Percentiles rank a stretch among this genome's conserved stretches.
Conservation (phyloP, 2,888 invertebrate species). For the Drosophila antonietae region DNA sequence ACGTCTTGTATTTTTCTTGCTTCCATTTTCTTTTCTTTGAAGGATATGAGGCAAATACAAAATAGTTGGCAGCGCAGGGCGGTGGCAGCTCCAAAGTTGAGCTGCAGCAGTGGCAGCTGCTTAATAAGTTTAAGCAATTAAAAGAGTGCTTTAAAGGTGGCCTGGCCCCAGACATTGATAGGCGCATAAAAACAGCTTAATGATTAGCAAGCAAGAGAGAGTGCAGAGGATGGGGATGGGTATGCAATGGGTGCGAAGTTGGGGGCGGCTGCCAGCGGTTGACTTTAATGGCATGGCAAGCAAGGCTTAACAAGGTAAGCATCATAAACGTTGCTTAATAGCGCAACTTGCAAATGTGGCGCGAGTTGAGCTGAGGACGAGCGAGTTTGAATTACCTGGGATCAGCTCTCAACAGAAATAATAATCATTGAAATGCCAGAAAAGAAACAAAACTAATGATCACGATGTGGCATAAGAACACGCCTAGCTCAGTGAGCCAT, state of each 20-base stretch:
- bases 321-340: constrained; percentile 43
- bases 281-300: constrained; percentile 20
- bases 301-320: constrained; percentile 62
- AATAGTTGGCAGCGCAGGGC: constrained; percentile 46
- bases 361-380: constrained; percentile 1
- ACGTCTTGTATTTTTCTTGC: constrained; percentile 38
- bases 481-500: constrained; percentile 10
- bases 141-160: constrained; percentile 71
- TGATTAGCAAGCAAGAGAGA: constrained; percentile 23
- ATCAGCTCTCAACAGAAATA: not conserved
- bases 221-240: not conserved
- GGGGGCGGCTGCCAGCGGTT: constrained; percentile 5
- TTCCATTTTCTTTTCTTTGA: constrained; percentile 20
- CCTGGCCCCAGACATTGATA: constrained; percentile 67
- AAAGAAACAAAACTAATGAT: constrained; percentile 18
- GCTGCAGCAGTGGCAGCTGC: constrained; percentile 75
- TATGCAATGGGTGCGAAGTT: not conserved
- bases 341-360: constrained; percentile 34
- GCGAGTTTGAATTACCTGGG: not conserved
- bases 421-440: constrained; percentile 5
- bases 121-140: constrained; percentile 78
- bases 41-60: constrained; percentile 72
- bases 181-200: constrained; percentile 63
- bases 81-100: constrained; percentile 37
- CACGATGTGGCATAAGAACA: constrained; percentile 10